Conservation (phyloP, 2,113 vertebrate genomes). For the Nibea coibor region DNA sequence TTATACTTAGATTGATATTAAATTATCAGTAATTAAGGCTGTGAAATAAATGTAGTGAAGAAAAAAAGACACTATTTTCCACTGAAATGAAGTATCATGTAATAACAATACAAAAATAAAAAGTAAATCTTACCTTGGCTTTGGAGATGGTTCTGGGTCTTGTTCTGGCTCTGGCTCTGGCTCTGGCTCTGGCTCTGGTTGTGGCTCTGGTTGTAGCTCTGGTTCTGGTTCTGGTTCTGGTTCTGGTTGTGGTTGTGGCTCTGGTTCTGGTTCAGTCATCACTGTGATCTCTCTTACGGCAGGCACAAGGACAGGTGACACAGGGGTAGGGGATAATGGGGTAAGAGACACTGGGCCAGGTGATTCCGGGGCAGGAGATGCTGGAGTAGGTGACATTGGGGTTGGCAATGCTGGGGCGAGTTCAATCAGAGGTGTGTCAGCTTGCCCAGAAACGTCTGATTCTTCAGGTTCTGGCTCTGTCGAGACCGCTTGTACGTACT, state of each 20-base stretch:
- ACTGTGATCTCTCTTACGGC: slow-evolving; percentile 6
- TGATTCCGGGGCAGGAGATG: neutral
- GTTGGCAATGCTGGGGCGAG: neutral
- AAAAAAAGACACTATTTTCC: neutral
- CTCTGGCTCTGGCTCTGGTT: neutral
- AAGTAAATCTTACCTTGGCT: slow-evolving; percentile 55
- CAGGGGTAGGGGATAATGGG: neutral
- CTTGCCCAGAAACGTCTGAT: neutral
- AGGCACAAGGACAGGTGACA: neutral
- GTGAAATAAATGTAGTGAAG: neutral
- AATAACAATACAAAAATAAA: neutral
- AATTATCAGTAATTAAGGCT: neutral
- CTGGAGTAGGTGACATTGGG: neutral
- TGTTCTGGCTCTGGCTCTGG: too few relatives aligned
- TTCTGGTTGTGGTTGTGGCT: neutral
- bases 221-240: slow-evolving; percentile 20
- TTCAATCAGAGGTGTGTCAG: slow-evolving; percentile 8
- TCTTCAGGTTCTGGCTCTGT: slow-evolving; percentile 16
- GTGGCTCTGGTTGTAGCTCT: slow-evolving; percentile 7
- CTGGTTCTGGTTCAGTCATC: slow-evolving; percentile 25
- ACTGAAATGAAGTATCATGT: neutral
- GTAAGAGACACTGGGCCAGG: neutral
- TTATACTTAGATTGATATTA: neutral
- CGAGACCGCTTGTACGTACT: slow-evolving; percentile 6
- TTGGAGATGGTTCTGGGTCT: neutral